Evolutionary conservation across 2,888 invertebrate genomes (phyloP), one percentile per base, ranked within the genome.

Genomic region (Gryllus longicercus): DNA sequence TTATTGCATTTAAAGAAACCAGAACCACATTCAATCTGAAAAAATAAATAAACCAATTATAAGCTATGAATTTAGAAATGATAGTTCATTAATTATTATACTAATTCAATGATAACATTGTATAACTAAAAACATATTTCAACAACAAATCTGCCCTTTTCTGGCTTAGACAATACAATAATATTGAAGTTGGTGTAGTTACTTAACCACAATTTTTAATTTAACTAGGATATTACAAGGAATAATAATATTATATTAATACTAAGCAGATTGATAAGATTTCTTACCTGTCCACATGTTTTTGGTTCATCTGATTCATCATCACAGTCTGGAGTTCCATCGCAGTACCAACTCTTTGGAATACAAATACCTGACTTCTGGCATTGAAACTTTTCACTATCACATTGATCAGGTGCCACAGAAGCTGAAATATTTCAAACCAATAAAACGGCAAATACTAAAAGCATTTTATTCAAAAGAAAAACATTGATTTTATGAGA

Each of bases 311-410:
- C 98, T 0, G 95, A 96, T 83, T 93, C 91, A 86, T 98, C 98
- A 83, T 94, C 94, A 87, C 98, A 98, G 88, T 96, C 96, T 0
- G 93, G 91, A 2, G 94, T 95, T 83, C 96, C 96, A 86, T 98
- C 98, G 85, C 98, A 98, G 84, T 95, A 93, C 98, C 98, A 98
- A 8, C 94, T 92, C 85, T 92, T 92, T 0, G 98, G 98, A 82
- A 98, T 96, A 86, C 98, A 98, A 84, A 96, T 95, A 5, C 94
- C 94, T 0, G 95, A 94, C 38, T 93, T 91, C 80, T 90, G 91
- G 86, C 97, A 97, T 85, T 95, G 94, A 90, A 97, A 97, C 85
- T 95, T 95, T 85, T 96, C 96, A 12, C 91, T 89, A 86, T 96
- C 95, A 86, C 96, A 97, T 86, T 96, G 94, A 87, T 96, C 93